Evolutionary conservation across 2,113 vertebrate genomes (phyloP).

Genomic region (Aegypius monachus): DNA sequence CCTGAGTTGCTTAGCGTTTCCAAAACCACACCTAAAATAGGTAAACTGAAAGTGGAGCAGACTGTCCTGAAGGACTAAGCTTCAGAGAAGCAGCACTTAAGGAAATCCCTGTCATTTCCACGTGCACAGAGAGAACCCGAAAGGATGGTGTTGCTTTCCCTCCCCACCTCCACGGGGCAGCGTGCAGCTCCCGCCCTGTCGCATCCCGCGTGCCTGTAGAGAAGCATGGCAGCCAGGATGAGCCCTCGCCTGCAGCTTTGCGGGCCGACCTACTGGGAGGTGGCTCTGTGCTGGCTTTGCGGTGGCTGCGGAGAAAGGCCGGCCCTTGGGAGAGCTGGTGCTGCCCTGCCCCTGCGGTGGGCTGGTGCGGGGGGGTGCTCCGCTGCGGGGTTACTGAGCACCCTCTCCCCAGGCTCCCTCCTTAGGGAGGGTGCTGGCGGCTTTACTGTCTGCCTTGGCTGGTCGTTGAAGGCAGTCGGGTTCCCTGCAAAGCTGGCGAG

Average conservation of each 20-base stretch:
- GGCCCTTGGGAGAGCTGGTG: not conserved
- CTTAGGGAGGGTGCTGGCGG: not conserved
- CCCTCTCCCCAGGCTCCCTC: not conserved
- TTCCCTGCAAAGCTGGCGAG: not conserved
- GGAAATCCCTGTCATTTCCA: not conserved
- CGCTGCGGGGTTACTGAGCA: rapidly evolving
- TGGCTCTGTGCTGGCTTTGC: not conserved
- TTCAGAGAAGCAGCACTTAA: not conserved
- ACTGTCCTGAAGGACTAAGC: not conserved
- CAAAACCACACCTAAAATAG: not conserved
- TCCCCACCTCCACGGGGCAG: not conserved
- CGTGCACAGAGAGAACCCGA: rapidly evolving
- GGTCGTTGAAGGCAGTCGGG: rapidly evolving
- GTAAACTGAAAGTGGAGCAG: not conserved
- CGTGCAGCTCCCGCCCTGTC: rapidly evolving
- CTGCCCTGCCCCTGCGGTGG: not conserved
- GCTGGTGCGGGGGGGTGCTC: not conserved
- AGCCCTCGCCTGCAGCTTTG: not conserved
- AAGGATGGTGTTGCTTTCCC: not conserved
- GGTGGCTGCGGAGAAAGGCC: not conserved
- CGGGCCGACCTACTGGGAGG: rapidly evolving
- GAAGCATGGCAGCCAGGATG: not conserved
- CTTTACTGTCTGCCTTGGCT: not conserved
- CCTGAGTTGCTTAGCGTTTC: not conserved
- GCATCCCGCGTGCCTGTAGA: not conserved